Evolutionary conservation across 2,888 invertebrate genomes (phyloP), one percentile per base, ranked within the genome.

Genomic region (Cryptophagus acutangulus): DNA sequence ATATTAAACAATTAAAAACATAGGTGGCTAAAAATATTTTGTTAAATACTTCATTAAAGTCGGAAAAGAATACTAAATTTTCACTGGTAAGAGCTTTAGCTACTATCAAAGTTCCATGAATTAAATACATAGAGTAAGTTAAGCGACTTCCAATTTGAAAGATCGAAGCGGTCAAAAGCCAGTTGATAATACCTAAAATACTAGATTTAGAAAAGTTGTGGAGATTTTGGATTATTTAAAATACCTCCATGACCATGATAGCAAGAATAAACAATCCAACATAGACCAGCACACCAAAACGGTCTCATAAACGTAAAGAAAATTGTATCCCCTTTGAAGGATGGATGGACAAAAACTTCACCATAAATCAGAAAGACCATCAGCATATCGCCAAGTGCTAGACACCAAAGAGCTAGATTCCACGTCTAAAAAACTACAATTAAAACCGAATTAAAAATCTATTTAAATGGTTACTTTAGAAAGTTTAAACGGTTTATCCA

Each of bases 141-240:
- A 78, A 60, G 8, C 75, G 70, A 1, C 73, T 71, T 1, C 75
- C 68, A 4, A 76, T 60, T 58, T 74, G 74, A 70, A 77, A 76
- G 18, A 74, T 49, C 3, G 60, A 55, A 1, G 72, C 57, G 0
- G 73, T 73, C 1, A 77, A 61, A 43, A 77, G 70, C 71, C 73
- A 74, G 53, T 76, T 73, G 3, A 77, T 59, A 6, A 72, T 67
- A 48, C 75, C 75, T 75, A 43, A 38, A 59, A 54, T 15, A 26
- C 34, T 20, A 17, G 5, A 38, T 15, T 34, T 33, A 2, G 12
- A 13, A 2, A 26, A 8, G 9, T 24, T 34, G 16, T 35, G 14
- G 16, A 9, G 3, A 14, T 16, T 17, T 6, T 3, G 2, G 10
- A 8, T 15, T 6, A 20, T 10, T 38, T 31, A 13, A 10, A 17